These are phyloP conservation scores for Aplodontia rufa DNA, from an alignment of 2,113 vertebrate genomes.

Conservation along the genomic window DNA sequence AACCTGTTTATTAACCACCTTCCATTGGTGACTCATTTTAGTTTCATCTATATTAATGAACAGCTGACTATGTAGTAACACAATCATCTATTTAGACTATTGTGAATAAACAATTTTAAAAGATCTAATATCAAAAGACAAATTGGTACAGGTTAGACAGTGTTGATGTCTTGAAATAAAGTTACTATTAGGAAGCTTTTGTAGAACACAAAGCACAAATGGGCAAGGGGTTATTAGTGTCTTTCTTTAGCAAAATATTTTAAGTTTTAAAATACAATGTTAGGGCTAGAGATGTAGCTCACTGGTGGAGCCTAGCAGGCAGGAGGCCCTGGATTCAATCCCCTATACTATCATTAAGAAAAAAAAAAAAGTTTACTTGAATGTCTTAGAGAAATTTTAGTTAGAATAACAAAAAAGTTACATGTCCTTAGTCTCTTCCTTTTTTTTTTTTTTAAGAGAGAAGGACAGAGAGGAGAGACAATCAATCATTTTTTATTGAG, in stretches of 20 bases:
- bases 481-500: too few relatives aligned
- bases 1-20: constrained; percentile 63
- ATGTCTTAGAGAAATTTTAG: constrained; percentile 7
- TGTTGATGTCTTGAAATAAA: constrained; percentile 24
- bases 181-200: neutral
- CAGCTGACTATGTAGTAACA: constrained; percentile 51
- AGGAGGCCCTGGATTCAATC: neutral
- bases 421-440: neutral
- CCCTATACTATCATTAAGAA: neutral
- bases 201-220: neutral
- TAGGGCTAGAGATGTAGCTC: neutral
- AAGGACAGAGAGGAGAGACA: too few relatives aligned
- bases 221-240: neutral
- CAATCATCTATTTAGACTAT: constrained; percentile 51
- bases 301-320: neutral
- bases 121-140: constrained; percentile 53
- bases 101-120: constrained; percentile 68
- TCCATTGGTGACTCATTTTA: constrained; percentile 63
- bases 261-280: neutral
- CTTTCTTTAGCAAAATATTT: constrained; percentile 42
- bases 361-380: neutral
- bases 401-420: neutral
- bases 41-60: constrained; percentile 64
- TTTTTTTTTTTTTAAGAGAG: too few relatives aligned
- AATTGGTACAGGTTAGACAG: constrained; percentile 45